These are phyloP conservation scores for Lerista edwardsae DNA, from an alignment of 2,797 vertebrate genomes.

Conservation along the genomic window DNA sequence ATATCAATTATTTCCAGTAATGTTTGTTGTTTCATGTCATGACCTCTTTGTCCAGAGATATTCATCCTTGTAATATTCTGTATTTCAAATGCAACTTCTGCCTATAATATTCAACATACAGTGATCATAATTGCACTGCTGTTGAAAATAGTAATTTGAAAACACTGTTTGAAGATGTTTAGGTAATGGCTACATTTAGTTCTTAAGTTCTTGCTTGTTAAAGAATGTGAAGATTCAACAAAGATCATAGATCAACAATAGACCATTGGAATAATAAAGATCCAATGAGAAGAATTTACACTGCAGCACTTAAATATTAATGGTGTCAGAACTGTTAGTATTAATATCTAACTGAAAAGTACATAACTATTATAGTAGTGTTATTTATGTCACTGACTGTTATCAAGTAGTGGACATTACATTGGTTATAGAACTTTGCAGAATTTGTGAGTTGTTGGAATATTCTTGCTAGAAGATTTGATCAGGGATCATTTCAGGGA, in stretches of 20 bases:
- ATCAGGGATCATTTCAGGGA: neutral
- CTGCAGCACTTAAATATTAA: neutral
- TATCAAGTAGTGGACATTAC: neutral
- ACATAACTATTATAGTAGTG: neutral
- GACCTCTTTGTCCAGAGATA: neutral
- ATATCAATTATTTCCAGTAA: conserved; percentile 25
- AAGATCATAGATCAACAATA: too few relatives aligned
- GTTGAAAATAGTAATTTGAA: neutral
- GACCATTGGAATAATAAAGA: too few relatives aligned
- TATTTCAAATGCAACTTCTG: conserved; percentile 29
- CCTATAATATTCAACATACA: neutral
- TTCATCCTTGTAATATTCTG: conserved; percentile 5
- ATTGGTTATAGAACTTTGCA: neutral
- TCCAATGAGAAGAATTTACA: neutral
- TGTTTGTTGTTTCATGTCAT: conserved; percentile 44
- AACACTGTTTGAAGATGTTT: neutral
- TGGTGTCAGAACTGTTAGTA: neutral
- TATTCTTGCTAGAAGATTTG: neutral
- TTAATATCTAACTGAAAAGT: neutral
- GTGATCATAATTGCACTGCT: too few relatives aligned
- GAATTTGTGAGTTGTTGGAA: neutral
- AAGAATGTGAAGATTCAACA: neutral
- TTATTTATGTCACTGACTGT: neutral
- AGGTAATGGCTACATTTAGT: neutral
- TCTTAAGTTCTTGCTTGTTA: neutral